Conservation (phyloP, 2,888 invertebrate genomes). For the Plagodis pulveraria region DNA sequence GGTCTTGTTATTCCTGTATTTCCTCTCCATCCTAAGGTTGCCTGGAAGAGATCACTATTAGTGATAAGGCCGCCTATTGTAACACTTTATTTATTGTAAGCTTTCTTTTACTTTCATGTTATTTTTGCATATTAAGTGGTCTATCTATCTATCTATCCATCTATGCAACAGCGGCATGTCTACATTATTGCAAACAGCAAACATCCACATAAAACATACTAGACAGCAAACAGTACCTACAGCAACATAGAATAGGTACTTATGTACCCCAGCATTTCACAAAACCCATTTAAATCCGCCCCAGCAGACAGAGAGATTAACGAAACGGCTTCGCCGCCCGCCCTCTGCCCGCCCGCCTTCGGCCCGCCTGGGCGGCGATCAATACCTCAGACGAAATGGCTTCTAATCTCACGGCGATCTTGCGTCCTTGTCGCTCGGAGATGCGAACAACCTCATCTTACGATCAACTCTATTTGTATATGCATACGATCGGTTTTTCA, state of each 20-base stretch:
- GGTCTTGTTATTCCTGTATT: no score
- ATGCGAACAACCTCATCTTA: conserved; percentile 21
- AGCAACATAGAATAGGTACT: conserved; percentile 1
- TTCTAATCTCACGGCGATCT: conserved; percentile 37
- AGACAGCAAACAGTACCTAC: background rate
- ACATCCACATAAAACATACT: background rate
- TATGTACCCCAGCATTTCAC: conserved; percentile 47
- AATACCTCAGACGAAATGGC: conserved; percentile 31
- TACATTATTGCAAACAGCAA: conserved; percentile 2
- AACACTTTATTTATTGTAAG: no score
- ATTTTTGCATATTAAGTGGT: no score
- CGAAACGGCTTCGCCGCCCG: conserved; percentile 29
- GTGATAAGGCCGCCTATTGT: no score
- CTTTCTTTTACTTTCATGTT: no score
- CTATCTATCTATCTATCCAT: no score
- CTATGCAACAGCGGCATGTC: background rate
- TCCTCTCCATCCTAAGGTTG: no score
- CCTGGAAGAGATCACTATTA: no score
- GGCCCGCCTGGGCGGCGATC: conserved; percentile 32
- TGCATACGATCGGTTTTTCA: conserved; percentile 15
- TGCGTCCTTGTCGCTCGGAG: conserved; percentile 31
- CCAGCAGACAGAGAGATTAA: conserved; percentile 60
- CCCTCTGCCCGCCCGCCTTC: conserved; percentile 41
- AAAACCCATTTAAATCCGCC: conserved; percentile 35
- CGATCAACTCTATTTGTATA: conserved; percentile 14